Evolutionary conservation across 1,140 invertebrate genomes (phyloP), one percentile per base, ranked within the genome.

Genomic region (Eufriesea mexicana): DNA sequence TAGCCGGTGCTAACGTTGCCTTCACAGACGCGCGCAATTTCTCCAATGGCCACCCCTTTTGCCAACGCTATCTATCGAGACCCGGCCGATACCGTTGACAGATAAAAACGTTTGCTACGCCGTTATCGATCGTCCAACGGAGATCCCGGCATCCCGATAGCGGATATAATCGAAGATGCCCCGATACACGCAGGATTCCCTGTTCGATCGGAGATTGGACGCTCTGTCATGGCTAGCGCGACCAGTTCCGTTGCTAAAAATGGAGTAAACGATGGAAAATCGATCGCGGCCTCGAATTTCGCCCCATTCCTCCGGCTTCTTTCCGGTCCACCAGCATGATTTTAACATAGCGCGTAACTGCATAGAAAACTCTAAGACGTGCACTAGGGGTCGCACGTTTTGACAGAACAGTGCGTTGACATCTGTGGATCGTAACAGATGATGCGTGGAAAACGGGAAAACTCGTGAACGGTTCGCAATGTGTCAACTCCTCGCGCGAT

Each of bases 61-160:
- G 12, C 55, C 55, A 28, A 25, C 35, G 35, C 71, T 74, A 74
- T 75, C 79, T 28, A 45, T 72, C 79, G 25, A 25, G 7, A 47
- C 42, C 10, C 6, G 5, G 12, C 45, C 62, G 78, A 86, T 84
- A 84, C 62, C 54, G 71, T 74, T 84, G 79, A 86, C 81, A 79
- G 79, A 82, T 87, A 79, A 87, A 88, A 84, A 80, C 81, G 81
- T 83, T 71, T 54, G 55, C 55, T 57, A 49, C 71, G 2, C 64
- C 28, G 68, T 49, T 82, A 84, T 84, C 83, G 83, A 84, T 84
- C 66, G 18, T 67, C 2, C 57, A 9, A 9, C 9, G n/a, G 18
- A 78, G 81, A 83, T 83, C 75, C 61, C 54, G 18, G 74, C 55
- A 51, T 62, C 28, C 12, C 9, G 79, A 79, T 78, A 75, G 25